A percentile compares a stretch with the other conserved stretches of the same genome.
Conservation (phyloP, 2,113 vertebrate species). For the Camelus bactrianus region DNA sequence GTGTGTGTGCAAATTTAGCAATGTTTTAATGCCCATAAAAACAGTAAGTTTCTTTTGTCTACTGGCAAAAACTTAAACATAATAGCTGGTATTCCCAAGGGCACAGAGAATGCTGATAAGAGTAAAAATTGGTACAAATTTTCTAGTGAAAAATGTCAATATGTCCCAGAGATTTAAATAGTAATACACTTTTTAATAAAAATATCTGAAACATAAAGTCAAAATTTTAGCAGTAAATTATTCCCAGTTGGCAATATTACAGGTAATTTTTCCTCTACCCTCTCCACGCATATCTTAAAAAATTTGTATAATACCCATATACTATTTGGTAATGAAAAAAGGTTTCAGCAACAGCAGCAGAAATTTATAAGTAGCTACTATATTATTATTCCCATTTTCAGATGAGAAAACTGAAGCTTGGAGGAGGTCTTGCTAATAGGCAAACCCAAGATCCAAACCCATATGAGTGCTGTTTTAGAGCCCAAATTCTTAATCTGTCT, state of each 20-base stretch:
- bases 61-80: background rate
- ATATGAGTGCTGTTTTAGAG: background rate
- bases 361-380: background rate
- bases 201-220: conserved; percentile 18
- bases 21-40: background rate
- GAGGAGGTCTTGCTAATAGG: background rate
- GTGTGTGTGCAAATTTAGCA: background rate
- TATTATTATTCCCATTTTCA: conserved; percentile 3
- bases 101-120: background rate
- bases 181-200: conserved; percentile 9
- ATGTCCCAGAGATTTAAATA: conserved; percentile 6
- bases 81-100: background rate
- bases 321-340: background rate
- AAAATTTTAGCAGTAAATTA: conserved; percentile 35
- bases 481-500: background rate
- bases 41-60: background rate
- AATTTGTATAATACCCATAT: background rate
- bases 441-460: background rate
- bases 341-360: conserved; percentile 10
- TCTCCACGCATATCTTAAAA: background rate
- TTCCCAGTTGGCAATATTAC: background rate
- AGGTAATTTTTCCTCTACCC: background rate
- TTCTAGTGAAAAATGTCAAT: background rate
- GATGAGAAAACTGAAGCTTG: background rate
- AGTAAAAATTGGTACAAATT: background rate